Evolutionary conservation across 2,113 vertebrate species (phyloP).

Genomic region (Collichthys lucidus): DNA sequence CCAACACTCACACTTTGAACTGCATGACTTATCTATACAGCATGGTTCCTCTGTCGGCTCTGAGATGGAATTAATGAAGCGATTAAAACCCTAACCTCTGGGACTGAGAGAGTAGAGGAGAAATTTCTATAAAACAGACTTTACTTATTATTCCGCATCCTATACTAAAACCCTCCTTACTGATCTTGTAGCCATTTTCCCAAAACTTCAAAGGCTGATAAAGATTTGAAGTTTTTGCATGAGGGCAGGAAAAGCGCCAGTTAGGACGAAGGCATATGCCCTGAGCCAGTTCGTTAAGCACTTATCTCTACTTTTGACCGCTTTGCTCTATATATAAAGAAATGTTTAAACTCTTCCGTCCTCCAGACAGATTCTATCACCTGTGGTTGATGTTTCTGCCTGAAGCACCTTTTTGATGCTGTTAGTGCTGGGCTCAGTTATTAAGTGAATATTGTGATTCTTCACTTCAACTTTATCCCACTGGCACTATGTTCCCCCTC

Average conservation of each 20-base stretch:
- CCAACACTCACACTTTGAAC: neutral
- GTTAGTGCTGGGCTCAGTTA: slow-evolving; percentile 4
- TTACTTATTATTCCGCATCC: slow-evolving; percentile 1
- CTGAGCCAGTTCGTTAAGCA: neutral
- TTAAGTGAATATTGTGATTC: slow-evolving; percentile 16
- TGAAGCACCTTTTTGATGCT: neutral
- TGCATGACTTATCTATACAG: neutral
- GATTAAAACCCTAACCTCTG: slow-evolving; percentile 15
- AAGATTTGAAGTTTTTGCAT: slow-evolving; percentile 12
- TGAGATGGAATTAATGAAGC: slow-evolving; percentile 9
- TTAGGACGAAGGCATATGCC: neutral
- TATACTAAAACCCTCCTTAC: slow-evolving; percentile 16
- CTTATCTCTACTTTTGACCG: slow-evolving; percentile 17
- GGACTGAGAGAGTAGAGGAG: neutral
- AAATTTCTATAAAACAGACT: neutral
- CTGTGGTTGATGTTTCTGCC: neutral
- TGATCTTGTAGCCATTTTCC: slow-evolving; percentile 16
- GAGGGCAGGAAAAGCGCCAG: neutral
- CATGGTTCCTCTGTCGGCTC: neutral
- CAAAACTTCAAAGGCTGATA: slow-evolving; percentile 38
- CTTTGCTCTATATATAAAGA: neutral
- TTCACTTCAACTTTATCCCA: slow-evolving; percentile 2
- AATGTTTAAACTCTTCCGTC: neutral
- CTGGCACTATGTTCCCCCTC: neutral
- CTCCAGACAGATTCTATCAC: neutral